Evolutionary conservation across 2,888 invertebrate genomes (phyloP).

Genomic region (Drosophila kambysellisi): DNA sequence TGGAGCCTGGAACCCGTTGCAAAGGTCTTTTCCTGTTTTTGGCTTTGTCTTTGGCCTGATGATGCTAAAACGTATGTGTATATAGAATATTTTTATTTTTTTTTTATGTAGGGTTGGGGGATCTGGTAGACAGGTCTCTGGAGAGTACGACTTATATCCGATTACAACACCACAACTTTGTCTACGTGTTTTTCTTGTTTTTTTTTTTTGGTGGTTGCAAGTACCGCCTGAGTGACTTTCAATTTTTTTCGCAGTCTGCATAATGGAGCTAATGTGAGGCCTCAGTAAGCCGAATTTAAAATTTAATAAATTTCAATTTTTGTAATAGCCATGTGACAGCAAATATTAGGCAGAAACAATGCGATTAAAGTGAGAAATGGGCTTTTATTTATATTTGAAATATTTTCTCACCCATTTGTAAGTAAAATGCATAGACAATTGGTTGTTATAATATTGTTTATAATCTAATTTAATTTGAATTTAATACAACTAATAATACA

Average conservation of each 20-base stretch:
- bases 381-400: not conserved
- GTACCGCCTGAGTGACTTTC: conserved; percentile 9
- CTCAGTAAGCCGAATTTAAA: conserved; percentile 43
- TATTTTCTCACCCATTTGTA: not conserved
- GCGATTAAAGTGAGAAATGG: not conserved
- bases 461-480: too few relatives aligned
- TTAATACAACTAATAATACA: not conserved
- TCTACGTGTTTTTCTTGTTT: conserved; percentile 16
- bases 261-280: conserved; percentile 56
- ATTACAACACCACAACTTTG: conserved; percentile 73
- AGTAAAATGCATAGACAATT: not conserved
- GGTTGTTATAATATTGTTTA: not conserved
- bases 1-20: conserved; percentile 1
- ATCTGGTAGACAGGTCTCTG: conserved; percentile 47
- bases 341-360: conserved; percentile 1
- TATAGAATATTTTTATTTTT: conserved; percentile 3
- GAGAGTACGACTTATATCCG: conserved; percentile 76
- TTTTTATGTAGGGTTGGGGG: not conserved
- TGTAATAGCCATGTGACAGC: conserved; percentile 25
- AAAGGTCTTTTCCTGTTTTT: conserved; percentile 37
- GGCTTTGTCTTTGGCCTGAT: conserved; percentile 44
- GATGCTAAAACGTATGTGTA: conserved; percentile 18
- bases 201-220: conserved; percentile 48
- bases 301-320: conserved; percentile 52
- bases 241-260: conserved; percentile 23